Conservation (phyloP, 2,888 invertebrate genomes). For the Drosophila neutralis region DNA sequence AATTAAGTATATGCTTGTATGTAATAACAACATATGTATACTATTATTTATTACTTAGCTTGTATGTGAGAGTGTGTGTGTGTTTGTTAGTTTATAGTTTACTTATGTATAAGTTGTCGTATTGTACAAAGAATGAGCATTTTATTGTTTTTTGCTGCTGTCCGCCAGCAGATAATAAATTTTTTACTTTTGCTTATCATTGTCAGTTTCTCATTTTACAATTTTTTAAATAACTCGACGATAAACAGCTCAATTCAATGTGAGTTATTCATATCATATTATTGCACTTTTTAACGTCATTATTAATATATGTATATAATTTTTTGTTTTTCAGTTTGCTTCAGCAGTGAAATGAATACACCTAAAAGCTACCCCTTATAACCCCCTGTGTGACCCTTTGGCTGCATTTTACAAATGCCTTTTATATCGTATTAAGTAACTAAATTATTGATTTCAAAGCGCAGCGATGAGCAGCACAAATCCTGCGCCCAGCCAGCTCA, state of each 20-base stretch:
- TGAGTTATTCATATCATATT: slow-evolving; percentile 29
- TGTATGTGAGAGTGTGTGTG: slow-evolving; percentile 1
- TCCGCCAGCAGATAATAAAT: slow-evolving; percentile 27
- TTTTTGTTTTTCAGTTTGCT: slow-evolving; percentile 18
- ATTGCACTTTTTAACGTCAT: slow-evolving; percentile 40
- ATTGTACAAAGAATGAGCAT: slow-evolving; percentile 72
- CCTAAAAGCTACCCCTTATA: slow-evolving; percentile 45
- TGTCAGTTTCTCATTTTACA: slow-evolving; percentile 27
- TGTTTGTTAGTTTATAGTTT: slow-evolving; percentile 19
- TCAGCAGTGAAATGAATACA: slow-evolving; percentile 38
- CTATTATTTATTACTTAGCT: slow-evolving; percentile 15
- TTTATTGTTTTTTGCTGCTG: slow-evolving; percentile 41
- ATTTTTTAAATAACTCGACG: background rate
- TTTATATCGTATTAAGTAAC: slow-evolving; percentile 24
- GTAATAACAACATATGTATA: slow-evolving; percentile 8
- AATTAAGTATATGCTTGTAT: slow-evolving; percentile 15
- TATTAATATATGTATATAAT: slow-evolving; percentile 3
- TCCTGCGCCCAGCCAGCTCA: slow-evolving; percentile 45
- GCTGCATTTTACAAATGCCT: slow-evolving; percentile 76
- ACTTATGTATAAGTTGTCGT: slow-evolving; percentile 40
- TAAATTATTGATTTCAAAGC: slow-evolving; percentile 63
- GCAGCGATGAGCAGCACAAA: slow-evolving; percentile 42
- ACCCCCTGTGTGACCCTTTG: slow-evolving; percentile 63
- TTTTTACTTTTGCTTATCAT: slow-evolving; percentile 17
- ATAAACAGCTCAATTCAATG: slow-evolving; percentile 31